These are phyloP conservation scores for Setipinna tenuifilis DNA, from an alignment of 2,797 vertebrate species.

Conservation along the genomic window DNA sequence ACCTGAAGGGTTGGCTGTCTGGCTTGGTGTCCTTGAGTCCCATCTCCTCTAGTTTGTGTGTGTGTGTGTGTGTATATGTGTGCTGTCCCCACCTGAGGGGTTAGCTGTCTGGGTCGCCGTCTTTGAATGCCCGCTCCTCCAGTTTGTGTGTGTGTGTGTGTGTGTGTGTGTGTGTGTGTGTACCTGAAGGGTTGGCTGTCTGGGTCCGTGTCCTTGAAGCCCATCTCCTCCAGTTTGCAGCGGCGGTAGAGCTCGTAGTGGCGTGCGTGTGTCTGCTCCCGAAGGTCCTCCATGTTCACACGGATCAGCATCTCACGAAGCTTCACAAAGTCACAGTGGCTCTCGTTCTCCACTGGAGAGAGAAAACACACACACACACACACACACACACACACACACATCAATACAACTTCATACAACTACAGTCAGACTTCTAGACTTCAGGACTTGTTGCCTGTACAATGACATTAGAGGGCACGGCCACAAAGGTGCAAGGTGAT, in stretches of 20 bases:
- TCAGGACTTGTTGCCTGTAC: too few species aligned
- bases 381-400: background rate
- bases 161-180: background rate
- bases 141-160: background rate
- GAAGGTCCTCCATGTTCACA: conserved; percentile 98
- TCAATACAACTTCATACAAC: background rate
- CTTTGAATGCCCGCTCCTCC: conserved; percentile 60
- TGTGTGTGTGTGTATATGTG: background rate
- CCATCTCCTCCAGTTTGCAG: conserved; percentile 98
- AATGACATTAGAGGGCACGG: too few species aligned
- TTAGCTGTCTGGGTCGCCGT: conserved; percentile 94
- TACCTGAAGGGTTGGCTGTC: conserved; percentile 98
- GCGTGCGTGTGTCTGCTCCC: conserved; percentile 95
- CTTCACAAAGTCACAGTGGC: conserved; percentile 97
- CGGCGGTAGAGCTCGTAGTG: conserved; percentile 97
- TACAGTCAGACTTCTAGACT: background rate
- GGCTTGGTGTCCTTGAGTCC: conserved; percentile 97
- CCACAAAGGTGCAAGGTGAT: too few species aligned
- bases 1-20: conserved; percentile 98
- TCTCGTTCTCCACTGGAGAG: conserved; percentile 92
- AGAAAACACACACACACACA: conserved; percentile 7
- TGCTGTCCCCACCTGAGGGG: conserved; percentile 86
- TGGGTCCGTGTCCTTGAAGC: conserved; percentile 96
- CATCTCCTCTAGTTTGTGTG: conserved; percentile 87
- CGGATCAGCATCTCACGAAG: conserved; percentile 96